Percentiles rank a stretch among this genome's conserved stretches.
phyloP scores from a whole-genome alignment of 2,888 invertebrate species.

The Acrobasis suavella region DNA sequence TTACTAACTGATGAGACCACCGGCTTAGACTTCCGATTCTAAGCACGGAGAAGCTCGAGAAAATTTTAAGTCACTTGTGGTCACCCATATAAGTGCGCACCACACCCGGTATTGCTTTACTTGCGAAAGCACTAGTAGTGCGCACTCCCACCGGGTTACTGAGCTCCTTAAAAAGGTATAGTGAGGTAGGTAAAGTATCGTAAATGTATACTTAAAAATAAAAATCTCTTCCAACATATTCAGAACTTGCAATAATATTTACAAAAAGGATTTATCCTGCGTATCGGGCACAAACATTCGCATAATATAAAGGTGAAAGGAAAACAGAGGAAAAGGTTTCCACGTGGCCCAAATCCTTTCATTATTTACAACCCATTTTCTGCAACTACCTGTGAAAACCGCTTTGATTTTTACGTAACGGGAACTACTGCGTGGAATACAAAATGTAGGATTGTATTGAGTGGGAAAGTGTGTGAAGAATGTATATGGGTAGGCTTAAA shows the following conservation, averaged over 20 bases:
- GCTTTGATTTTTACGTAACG: slow-evolving; percentile 50
- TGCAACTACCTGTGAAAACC: slow-evolving; percentile 49
- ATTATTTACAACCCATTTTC: slow-evolving; percentile 62
- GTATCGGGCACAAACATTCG: slow-evolving; percentile 35
- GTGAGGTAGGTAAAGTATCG: no score
- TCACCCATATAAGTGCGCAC: no score
- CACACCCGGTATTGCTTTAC: no score
- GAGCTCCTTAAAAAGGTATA: no score
- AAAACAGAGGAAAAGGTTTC: slow-evolving; percentile 45
- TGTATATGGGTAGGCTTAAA: background rate
- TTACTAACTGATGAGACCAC: no score
- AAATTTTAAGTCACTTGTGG: no score
- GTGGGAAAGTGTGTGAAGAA: slow-evolving; percentile 4
- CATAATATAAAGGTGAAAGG: slow-evolving; percentile 35
- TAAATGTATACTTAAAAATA: background rate
- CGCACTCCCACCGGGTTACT: no score
- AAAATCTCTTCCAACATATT: background rate
- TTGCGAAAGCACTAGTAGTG: no score
- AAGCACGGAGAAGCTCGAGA: no score
- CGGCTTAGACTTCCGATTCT: no score
- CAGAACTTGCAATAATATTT: slow-evolving; percentile 12
- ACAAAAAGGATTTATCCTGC: slow-evolving; percentile 21
- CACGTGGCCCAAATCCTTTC: slow-evolving; percentile 46
- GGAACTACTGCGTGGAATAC: slow-evolving; percentile 22
- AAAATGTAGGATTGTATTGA: slow-evolving; percentile 9